phyloP scores from a whole-genome alignment of 2,113 vertebrate genomes.

The Vidua macroura region DNA sequence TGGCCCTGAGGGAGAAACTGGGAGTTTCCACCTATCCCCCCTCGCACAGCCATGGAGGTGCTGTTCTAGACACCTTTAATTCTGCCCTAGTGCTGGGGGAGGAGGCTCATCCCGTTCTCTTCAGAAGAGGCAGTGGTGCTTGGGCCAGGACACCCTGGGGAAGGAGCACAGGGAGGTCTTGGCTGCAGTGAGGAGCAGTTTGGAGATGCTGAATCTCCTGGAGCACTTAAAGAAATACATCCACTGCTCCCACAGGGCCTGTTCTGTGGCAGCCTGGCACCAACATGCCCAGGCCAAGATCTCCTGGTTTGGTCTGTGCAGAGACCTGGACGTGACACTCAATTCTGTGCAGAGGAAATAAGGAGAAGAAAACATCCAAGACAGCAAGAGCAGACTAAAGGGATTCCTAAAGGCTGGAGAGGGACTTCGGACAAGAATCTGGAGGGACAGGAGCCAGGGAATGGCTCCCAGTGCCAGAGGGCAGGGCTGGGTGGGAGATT shows the following conservation, averaged over 20 bases:
- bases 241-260: fast-evolving
- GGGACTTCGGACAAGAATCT: not conserved
- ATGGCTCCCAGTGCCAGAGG: not conserved
- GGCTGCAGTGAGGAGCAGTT: not conserved
- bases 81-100: fast-evolving
- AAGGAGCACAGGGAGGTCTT: fast-evolving
- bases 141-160: fast-evolving
- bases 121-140: fast-evolving
- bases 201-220: not conserved
- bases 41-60: fast-evolving
- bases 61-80: fast-evolving
- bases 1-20: fast-evolving
- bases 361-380: fast-evolving
- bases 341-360: fast-evolving
- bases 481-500: not conserved
- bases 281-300: fast-evolving
- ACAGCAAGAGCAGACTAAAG: not conserved
- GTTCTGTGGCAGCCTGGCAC: not conserved
- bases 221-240: fast-evolving
- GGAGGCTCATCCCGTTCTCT: not conserved
- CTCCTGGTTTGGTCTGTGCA: fast-evolving
- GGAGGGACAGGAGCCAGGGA: not conserved
- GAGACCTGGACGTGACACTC: fast-evolving
- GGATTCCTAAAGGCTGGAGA: not conserved
- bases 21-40: fast-evolving